These are phyloP conservation scores for Eucera pruinosa DNA, from an alignment of 2,888 invertebrate genomes.

Conservation along the genomic window DNA sequence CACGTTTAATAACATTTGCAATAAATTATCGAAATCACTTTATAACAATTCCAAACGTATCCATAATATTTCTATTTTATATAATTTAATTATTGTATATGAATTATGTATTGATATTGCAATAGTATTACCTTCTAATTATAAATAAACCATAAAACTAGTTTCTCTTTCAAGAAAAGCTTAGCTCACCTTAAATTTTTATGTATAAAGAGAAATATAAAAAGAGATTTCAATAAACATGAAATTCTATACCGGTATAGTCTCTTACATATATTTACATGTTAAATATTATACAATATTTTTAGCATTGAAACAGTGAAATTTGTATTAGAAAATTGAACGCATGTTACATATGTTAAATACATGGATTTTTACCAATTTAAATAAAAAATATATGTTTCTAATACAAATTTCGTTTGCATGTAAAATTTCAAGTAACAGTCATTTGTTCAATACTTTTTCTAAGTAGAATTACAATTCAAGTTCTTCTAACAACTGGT, in stretches of 20 bases:
- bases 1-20: conserved; percentile 9
- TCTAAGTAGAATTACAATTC: conserved; percentile 15
- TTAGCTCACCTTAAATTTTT: background rate
- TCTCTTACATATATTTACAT: conserved; percentile 33
- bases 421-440: background rate
- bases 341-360: no score
- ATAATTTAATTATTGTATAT: conserved; percentile 17
- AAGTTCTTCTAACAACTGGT: conserved; percentile 23
- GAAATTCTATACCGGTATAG: conserved; percentile 34
- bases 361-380: background rate
- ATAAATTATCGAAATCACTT: background rate
- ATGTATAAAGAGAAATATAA: conserved; percentile 9
- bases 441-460: background rate
- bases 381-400: conserved; percentile 23
- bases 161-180: background rate
- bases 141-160: conserved; percentile 15
- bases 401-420: conserved; percentile 15
- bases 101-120: conserved; percentile 11
- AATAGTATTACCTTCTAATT: conserved; percentile 11
- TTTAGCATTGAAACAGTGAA: conserved; percentile 2
- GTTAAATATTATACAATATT: no score
- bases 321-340: conserved; percentile 21
- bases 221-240: conserved; percentile 33
- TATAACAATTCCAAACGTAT: background rate
- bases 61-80: conserved; percentile 11